These are phyloP conservation scores for Erythrolamprus reginae DNA, from an alignment of 2,113 vertebrate species.

Conservation along the genomic window DNA sequence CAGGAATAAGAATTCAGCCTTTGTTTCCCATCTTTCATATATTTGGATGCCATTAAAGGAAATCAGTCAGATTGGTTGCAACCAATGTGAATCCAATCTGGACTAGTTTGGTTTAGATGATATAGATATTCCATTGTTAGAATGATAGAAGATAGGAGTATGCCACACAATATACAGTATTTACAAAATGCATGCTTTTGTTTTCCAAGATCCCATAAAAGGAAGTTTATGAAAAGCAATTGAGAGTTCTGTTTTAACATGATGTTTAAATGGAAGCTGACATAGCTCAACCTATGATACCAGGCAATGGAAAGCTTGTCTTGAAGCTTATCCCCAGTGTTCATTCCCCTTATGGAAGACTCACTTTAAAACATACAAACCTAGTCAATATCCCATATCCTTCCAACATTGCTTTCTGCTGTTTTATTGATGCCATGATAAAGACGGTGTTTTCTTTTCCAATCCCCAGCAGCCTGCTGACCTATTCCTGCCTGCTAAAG, in stretches of 20 bases:
- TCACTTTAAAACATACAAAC: rapidly evolving
- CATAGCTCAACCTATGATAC: background rate
- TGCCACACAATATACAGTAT: background rate
- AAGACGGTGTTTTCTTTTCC: slow-evolving; percentile 5
- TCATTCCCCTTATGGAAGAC: background rate
- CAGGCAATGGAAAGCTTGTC: background rate
- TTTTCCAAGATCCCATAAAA: background rate
- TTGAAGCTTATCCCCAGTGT: background rate
- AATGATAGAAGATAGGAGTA: background rate
- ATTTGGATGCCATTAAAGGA: background rate
- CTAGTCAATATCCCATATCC: background rate
- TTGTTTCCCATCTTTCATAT: background rate
- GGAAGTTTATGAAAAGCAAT: background rate
- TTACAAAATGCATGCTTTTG: background rate
- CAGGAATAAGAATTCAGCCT: background rate
- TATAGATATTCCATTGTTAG: background rate
- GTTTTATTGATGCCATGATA: background rate
- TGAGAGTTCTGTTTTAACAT: background rate
- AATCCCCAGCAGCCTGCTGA: background rate
- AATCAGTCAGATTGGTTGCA: background rate
- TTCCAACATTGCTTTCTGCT: background rate
- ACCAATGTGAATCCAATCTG: no score
- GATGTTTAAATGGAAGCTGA: background rate
- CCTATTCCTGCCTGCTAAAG: slow-evolving; percentile 29
- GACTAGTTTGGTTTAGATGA: background rate